Percentiles rank a stretch among this genome's conserved stretches.
Conservation (phyloP, 2,888 invertebrate species). For the Osmoderma eremita region DNA sequence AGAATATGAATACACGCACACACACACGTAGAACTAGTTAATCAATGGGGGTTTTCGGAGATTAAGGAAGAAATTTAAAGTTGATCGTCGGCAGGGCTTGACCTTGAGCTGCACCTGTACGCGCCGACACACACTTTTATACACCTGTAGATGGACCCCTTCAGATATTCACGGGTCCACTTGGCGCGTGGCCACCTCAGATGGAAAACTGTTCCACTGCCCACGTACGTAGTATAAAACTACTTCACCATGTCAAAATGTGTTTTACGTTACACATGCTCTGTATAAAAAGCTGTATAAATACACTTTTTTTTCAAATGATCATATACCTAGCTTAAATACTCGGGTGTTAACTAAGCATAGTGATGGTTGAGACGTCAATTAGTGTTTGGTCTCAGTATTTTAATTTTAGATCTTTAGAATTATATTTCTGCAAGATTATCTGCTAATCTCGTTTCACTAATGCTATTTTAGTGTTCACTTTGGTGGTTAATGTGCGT, state of each 20-base stretch:
- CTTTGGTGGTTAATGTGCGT: constrained; percentile 12
- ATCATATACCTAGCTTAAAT: constrained; percentile 1
- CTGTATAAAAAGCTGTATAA: constrained; percentile 1
- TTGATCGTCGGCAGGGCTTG: constrained; percentile 46
- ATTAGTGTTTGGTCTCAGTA: background rate
- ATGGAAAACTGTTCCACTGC: constrained; percentile 18
- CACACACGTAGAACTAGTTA: constrained; percentile 20
- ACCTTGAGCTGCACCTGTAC: constrained; percentile 61
- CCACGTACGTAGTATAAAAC: constrained; percentile 29
- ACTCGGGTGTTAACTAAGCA: constrained; percentile 8
- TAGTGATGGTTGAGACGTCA: constrained; percentile 6
- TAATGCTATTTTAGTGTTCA: constrained; percentile 29
- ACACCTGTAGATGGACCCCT: constrained; percentile 55
- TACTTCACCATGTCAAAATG: constrained; percentile 28
- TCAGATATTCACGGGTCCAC: constrained; percentile 35
- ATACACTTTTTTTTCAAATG: constrained; percentile 24
- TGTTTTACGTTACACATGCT: constrained; percentile 16
- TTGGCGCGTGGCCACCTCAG: constrained; percentile 44
- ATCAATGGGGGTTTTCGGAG: constrained; percentile 38
- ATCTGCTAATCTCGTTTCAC: constrained; percentile 3
- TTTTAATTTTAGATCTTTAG: background rate
- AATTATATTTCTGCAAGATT: background rate
- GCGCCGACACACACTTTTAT: constrained; percentile 52
- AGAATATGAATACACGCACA: background rate
- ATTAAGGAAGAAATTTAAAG: constrained; percentile 44